Evolutionary conservation across 2,888 invertebrate species (phyloP), one percentile per base, ranked within the genome.

Genomic region (Nebria salina): DNA sequence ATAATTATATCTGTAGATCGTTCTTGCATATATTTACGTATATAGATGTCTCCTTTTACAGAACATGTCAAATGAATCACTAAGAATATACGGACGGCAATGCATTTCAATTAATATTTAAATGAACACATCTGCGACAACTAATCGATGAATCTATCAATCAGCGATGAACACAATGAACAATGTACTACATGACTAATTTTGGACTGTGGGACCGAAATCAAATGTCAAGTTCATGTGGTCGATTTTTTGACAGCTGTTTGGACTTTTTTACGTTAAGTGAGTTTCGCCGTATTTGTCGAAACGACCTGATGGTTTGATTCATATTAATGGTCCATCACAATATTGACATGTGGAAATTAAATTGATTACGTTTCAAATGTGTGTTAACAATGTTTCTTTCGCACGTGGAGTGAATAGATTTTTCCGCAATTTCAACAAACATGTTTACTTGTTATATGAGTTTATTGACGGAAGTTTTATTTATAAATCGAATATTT

Each of bases 21-120:
- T 70, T 6, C 54, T 54, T 54, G 15, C 20, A 70, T 34, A 70
- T 3, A 70, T 70, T 11, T 54, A 34, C 68, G 15, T 70, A 20
- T 26, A 25, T 20, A 70, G 70, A 8, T 66, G 66, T 66, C 54
- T 70, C 25, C 20, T 70, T 15, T 68, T 68, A 68, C 68, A 34
- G 25, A 70, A 34, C n/a, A 11, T 34, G 34, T 34, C 34, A 70
- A 11, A 70, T 70, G 20, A 5, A 20, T 54, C 25, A 25, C 70
- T 15, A 70, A 34, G 70, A 13, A 26, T 25, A 25, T 70, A 26
- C 25, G 11, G 5, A 0, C 34, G 0, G 25, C 70, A 70, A 34
- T 70, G 15, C 70, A 13, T 70, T 70, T 26, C 70, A 70, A 25
- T 70, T 70, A 70, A 70, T 11, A 20, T 70, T 70, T 11, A 70